These are phyloP conservation scores for Patella depressa DNA, from an alignment of 2,888 invertebrate species.

Conservation along the genomic window DNA sequence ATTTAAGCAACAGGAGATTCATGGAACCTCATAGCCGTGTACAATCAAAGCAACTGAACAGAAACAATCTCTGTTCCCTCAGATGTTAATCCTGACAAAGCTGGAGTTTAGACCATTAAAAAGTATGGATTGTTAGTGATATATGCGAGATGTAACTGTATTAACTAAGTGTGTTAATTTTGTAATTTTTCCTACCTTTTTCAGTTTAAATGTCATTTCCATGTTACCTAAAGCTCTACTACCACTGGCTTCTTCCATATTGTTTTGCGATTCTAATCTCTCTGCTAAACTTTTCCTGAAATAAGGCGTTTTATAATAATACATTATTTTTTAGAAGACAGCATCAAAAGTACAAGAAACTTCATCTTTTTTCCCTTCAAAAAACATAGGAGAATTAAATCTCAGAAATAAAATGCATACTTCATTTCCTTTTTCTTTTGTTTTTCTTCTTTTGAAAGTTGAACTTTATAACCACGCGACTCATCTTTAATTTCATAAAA, in stretches of 20 bases:
- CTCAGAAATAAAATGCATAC: conserved; percentile 22
- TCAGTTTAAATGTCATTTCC: conserved; percentile 63
- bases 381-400: no score
- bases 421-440: conserved; percentile 45
- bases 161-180: background rate
- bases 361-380: no score
- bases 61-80: no score
- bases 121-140: no score
- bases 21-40: no score
- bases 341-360: no score
- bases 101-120: no score
- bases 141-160: no score
- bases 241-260: conserved; percentile 72
- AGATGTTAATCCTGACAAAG: no score
- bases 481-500: conserved; percentile 78
- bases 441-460: conserved; percentile 60
- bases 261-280: conserved; percentile 77
- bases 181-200: conserved; percentile 45
- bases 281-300: conserved; percentile 82
- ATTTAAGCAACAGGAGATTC: no score
- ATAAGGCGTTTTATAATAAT: conserved; percentile 26
- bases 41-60: no score
- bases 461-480: conserved; percentile 72
- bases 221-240: conserved; percentile 72
- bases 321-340: no score